Base-by-base conservation (phyloP, 2,888 invertebrate species). In the Pycnomerus fuliginosus region DNA sequence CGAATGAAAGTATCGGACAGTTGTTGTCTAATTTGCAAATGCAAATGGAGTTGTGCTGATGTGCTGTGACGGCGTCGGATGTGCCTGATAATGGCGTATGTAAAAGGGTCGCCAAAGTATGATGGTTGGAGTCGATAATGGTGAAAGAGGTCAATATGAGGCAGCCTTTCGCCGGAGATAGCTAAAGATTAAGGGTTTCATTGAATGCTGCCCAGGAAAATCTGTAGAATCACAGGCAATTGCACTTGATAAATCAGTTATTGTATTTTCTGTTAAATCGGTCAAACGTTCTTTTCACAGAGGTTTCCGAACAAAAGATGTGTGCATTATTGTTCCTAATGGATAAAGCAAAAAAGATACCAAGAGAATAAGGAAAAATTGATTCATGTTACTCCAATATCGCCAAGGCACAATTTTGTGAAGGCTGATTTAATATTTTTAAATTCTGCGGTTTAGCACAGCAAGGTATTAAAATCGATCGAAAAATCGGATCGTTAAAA, bases 221-320 rank as follows among this genome's bases (percentile, higher is more conserved):
- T 48, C 39, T 31, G 35, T 51, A 48, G 51, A 55, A 56, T 55
- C 51, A 50, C 56, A 53, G 52, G 49, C 59, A 57, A 59, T 56
- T 56, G 56, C 55, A 50, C 54, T 47, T 53, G 56, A 52, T 54
- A 53, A 56, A 56, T 59, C 57, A 56, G 55, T 56, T 58, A 58
- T 60, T 60, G 56, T 58, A 52, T 57, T 59, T 52, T 57, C 53
- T 48, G 52, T 57, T 52, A 44, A 52, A 57, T 48, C 50, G 57
- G 59, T 56, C 57, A 57, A 58, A 55, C 53, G 56, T 28, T 50
- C 47, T 50, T 43, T 50, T 50, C 47, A 33, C 47, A 31, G 46
- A 35, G 40, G 36, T 34, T 25, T 24, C 29, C 25, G 50, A 42
- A 55, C 50, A 52, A 55, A 52, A 50, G 52, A 40, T 44, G 37